A percentile compares a stretch with the other conserved stretches of the same genome.
Evolutionary conservation across 2,888 invertebrate genomes (phyloP).

Genomic region (Cephus sareptanus): DNA sequence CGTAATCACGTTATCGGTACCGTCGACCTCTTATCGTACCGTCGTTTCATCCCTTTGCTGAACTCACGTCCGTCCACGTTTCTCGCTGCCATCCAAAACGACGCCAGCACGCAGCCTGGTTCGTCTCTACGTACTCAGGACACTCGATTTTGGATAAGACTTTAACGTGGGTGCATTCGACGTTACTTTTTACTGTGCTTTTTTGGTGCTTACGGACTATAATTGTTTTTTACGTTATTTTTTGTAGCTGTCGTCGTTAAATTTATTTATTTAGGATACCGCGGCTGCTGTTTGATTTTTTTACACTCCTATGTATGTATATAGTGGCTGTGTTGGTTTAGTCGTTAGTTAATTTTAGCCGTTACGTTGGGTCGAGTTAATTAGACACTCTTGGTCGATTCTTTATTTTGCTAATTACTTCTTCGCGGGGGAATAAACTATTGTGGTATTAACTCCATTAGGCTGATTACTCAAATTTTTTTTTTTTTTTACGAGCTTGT

Average conservation of each 20-base stretch:
- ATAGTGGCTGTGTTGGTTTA: neutral
- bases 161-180: neutral
- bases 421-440: neutral
- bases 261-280: neutral
- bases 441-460: neutral
- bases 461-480: neutral
- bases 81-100: neutral
- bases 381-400: neutral
- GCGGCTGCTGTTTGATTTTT: neutral
- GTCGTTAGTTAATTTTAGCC: neutral
- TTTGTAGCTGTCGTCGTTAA: neutral
- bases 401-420: neutral
- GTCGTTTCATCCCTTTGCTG: neutral
- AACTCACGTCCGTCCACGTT: neutral
- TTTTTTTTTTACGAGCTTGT: neutral
- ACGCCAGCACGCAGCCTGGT: neutral
- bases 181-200: neutral
- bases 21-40: too few species aligned
- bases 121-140: neutral
- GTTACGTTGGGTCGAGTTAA: neutral
- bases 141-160: neutral
- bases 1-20: too few species aligned
- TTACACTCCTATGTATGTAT: neutral
- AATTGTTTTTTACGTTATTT: too few species aligned
- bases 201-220: neutral